Evolutionary conservation across 1,140 invertebrate species (phyloP).

Genomic region (Bemisia tabaci): DNA sequence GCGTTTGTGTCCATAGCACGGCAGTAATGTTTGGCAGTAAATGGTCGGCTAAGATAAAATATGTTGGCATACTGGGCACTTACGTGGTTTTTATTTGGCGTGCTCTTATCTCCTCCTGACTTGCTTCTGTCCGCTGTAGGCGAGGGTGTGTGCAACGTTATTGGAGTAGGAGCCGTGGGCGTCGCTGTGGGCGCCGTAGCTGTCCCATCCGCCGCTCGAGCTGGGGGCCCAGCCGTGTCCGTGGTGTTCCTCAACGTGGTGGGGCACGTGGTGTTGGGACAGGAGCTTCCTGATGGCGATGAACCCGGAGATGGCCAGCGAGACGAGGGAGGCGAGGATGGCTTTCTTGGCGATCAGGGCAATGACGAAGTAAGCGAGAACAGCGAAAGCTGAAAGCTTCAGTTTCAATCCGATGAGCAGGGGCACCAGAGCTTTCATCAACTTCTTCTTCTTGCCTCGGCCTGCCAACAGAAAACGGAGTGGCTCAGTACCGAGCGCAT

Average conservation of each 20-base stretch:
- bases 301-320: conserved; percentile 45
- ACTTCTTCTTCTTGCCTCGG: conserved; percentile 44
- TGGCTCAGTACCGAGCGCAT: too few relatives aligned
- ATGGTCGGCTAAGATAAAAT: too few relatives aligned
- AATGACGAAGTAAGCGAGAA: conserved; percentile 41
- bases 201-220: conserved; percentile 21
- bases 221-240: conserved; percentile 18
- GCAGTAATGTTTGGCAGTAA: too few relatives aligned
- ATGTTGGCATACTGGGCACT: too few relatives aligned
- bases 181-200: conserved; percentile 21
- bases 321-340: conserved; percentile 42
- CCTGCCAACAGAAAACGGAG: too few relatives aligned
- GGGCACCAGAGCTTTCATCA: conserved; percentile 40
- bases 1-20: too few relatives aligned
- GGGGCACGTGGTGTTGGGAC: conserved; percentile 25
- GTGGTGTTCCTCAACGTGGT: conserved; percentile 20
- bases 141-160: conserved; percentile 25
- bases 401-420: conserved; percentile 42
- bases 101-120: conserved; percentile 25
- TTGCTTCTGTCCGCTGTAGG: conserved; percentile 26
- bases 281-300: conserved; percentile 39
- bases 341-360: conserved; percentile 50
- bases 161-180: conserved; percentile 26
- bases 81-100: too few relatives aligned
- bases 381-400: conserved; percentile 40